Evolutionary conservation across 2,888 invertebrate species (phyloP).

Genomic region (Adineta ricciae): DNA sequence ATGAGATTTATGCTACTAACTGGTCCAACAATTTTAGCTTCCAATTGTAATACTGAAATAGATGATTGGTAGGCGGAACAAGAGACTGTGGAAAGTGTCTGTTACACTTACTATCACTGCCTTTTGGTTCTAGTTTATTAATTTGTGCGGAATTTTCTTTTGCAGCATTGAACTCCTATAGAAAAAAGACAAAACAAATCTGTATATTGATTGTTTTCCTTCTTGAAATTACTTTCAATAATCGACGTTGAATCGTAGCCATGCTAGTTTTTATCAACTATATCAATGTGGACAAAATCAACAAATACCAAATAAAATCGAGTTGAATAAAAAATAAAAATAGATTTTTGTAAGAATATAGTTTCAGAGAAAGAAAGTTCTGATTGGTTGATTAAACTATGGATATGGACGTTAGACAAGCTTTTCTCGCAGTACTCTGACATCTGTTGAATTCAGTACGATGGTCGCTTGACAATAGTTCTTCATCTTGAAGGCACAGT

Average conservation of each 20-base stretch:
- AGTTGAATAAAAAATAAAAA: background rate
- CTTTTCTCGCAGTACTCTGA: background rate
- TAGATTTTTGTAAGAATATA: background rate
- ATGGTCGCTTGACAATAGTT: no score
- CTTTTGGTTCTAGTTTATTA: slow-evolving; percentile 5
- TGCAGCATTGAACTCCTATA: background rate
- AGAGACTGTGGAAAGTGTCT: background rate
- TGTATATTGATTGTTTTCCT: background rate
- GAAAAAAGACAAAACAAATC: background rate
- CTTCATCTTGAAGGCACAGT: no score
- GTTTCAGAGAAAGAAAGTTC: background rate
- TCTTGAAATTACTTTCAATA: background rate
- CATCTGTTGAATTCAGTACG: background rate
- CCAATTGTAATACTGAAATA: background rate
- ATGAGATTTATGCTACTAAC: background rate
- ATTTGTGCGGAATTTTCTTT: background rate
- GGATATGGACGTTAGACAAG: background rate
- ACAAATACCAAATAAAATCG: background rate
- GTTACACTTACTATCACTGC: background rate
- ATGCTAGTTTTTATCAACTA: background rate
- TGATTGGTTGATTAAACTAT: background rate
- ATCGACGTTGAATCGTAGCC: background rate
- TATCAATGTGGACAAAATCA: background rate
- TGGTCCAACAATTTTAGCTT: background rate
- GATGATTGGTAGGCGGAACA: background rate